Base-by-base conservation (phyloP, 2,888 invertebrate species). In the Epsilonema sp. region DNA sequence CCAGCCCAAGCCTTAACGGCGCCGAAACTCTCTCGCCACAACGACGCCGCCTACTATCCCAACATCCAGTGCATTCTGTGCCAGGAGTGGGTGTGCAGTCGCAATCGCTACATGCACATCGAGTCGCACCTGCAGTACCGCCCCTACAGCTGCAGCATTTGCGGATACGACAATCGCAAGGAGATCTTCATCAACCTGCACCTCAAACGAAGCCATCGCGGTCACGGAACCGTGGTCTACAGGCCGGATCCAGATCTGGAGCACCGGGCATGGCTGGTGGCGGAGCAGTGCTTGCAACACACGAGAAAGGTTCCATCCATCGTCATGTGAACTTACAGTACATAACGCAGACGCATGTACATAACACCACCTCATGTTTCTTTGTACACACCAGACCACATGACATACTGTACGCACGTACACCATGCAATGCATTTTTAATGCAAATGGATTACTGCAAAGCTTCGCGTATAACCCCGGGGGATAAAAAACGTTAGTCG, bases 1-100 rank as follows among this genome's bases (percentile, higher is more conserved):
- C n/a, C n/a, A n/a, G n/a, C n/a, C n/a, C n/a, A n/a, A n/a, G n/a
- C n/a, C n/a, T n/a, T n/a, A n/a, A n/a, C n/a, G 16, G 43, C 51
- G 22, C 52, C 52, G 19, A 50, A 51, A 26, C 37, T 52, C 22
- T 65, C 78, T 76, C 26, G 71, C 70, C 46, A 76, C 74, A 52
- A 52, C 43, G 52, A 52, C 38, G 49, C 51, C 13, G 51, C 52
- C 20, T 52, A 53, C 44, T 53, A 53, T 24, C 53, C 53, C 21
- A 53, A 53, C 26, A 53, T 53, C 26, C 52, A 53, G 31, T 52
- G 52, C 36, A 48, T 52, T 24, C 37, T 52, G 23, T 52, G 52
- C 39, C 23, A 24, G 21, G 52, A 52, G 31, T 52, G 52, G 52
- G 52, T 52, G 38, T 52, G 52, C 42, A 47, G 45, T 11, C 22